Evolutionary conservation across 2,888 invertebrate genomes (phyloP), one percentile per base, ranked within the genome.

Genomic region (Cataglyphis cursor): DNA sequence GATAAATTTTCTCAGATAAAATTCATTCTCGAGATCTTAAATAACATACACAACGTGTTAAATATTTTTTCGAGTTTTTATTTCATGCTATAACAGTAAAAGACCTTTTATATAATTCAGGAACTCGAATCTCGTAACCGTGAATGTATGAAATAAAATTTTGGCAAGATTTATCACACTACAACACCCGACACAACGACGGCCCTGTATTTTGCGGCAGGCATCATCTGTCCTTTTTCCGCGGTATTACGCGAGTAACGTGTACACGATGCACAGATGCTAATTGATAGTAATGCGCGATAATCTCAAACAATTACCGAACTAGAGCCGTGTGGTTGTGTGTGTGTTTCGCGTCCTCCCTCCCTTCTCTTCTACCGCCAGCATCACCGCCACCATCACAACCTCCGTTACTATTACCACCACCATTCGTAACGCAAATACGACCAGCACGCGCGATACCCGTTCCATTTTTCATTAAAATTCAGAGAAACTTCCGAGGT

Each of bases 261-360:
- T 68, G 78, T 59, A 78, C 68, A 66, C 78, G 81, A 81, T 75
- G 81, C 81, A 59, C 82, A 78, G 78, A 78, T 66, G 83, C 85
- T 88, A 88, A 88, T 88, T 85, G 82, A 72, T 76, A 73, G 85
- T 61, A 84, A 81, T 78, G 66, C 76, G 66, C 61, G 66, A 78
- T 82, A 78, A 76, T 68, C 66, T 65, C 82, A 68, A 82, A 82
- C 76, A 78, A 82, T 78, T 78, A 82, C 76, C 82, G 68, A 78
- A 76, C 82, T 66, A 68, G 76, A 68, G 66, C 44, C 78, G 61
- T 68, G 78, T 80, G 28, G 28, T 80, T 80, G 59, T 35, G 35
- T 6, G 35, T 35, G 35, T 6, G 35, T 72, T 72, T 59, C 57
- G 24, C 35, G 59, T 48, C 44, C 48, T 24, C 72, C 35, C 18